Percentiles rank a stretch among this genome's conserved stretches.
These are phyloP conservation scores for Corythornis cristatus DNA, from an alignment of 2,113 vertebrate species.

Conservation along the genomic window DNA sequence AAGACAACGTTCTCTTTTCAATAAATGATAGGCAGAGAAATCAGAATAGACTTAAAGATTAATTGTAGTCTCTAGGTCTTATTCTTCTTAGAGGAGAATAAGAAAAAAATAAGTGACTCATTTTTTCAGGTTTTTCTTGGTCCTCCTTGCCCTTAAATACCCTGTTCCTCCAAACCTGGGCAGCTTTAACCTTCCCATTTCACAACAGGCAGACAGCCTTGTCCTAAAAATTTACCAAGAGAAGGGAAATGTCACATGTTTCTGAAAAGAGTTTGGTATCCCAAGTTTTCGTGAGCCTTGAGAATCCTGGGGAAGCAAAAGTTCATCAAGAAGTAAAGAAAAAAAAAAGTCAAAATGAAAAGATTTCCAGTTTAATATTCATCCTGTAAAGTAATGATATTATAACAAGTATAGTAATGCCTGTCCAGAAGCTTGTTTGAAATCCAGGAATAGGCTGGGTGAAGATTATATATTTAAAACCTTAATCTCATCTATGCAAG, in stretches of 20 bases:
- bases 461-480: not conserved
- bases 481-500: not conserved
- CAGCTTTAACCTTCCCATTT: not conserved
- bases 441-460: not conserved
- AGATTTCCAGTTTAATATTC: not conserved
- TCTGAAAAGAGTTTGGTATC: not conserved
- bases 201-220: not conserved
- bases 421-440: not conserved
- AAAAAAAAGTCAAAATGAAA: not conserved
- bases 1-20: not conserved
- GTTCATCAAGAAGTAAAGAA: not conserved
- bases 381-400: not conserved
- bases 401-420: not conserved
- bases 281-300: not conserved
- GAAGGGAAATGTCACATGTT: not conserved
- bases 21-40: slow-evolving; percentile 1
- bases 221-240: not conserved
- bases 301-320: not conserved
- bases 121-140: not conserved
- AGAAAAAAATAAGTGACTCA: not conserved
- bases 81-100: not conserved
- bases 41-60: not conserved
- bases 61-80: not conserved
- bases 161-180: not conserved
- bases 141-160: not conserved